phyloP scores from a whole-genome alignment of 2,113 vertebrate species.

The Cyprinodon tularosa region DNA sequence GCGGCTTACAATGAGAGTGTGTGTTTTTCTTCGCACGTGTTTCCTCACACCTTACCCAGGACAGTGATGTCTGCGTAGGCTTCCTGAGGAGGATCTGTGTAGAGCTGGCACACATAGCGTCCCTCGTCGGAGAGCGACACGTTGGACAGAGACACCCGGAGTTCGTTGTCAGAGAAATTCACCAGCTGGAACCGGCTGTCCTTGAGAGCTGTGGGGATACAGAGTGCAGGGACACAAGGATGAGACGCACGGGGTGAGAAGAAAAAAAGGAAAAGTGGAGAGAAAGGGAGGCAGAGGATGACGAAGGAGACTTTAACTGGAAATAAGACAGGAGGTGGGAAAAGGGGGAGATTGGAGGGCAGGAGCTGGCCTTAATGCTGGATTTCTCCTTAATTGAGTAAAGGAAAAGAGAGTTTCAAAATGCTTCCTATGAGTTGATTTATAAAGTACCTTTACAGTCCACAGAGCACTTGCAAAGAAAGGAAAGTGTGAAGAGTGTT shows the following conservation, averaged over 20 bases:
- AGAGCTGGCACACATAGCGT: conserved; percentile 97
- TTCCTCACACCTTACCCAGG: conserved; percentile 84
- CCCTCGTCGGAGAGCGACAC: conserved; percentile 97
- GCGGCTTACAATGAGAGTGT: conserved; percentile 31
- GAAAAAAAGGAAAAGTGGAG: not conserved
- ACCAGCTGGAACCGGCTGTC: conserved; percentile 99
- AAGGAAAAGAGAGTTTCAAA: conserved; percentile 75
- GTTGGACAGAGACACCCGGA: conserved; percentile 96
- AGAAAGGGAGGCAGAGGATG: conserved; percentile 23
- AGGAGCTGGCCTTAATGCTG: conserved; percentile 52
- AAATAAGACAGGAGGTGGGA: conserved; percentile 39
- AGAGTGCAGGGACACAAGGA: conserved; percentile 58
- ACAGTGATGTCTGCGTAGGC: conserved; percentile 95
- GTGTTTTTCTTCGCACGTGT: conserved; percentile 30
- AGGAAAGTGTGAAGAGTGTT: conserved; percentile 71
- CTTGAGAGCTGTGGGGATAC: conserved; percentile 88
- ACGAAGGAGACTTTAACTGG: conserved; percentile 30
- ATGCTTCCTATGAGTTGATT: conserved; percentile 74
- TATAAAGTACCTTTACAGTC: conserved; percentile 76
- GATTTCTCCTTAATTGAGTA: conserved; percentile 77
- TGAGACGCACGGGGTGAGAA: conserved; percentile 44
- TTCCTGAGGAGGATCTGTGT: conserved; percentile 97
- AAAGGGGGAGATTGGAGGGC: not conserved
- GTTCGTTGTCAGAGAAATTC: conserved; percentile 99
- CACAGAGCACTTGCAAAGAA: conserved; percentile 64